Evolutionary conservation across 1,140 invertebrate genomes (phyloP).

Genomic region (Hormaphis cornu): DNA sequence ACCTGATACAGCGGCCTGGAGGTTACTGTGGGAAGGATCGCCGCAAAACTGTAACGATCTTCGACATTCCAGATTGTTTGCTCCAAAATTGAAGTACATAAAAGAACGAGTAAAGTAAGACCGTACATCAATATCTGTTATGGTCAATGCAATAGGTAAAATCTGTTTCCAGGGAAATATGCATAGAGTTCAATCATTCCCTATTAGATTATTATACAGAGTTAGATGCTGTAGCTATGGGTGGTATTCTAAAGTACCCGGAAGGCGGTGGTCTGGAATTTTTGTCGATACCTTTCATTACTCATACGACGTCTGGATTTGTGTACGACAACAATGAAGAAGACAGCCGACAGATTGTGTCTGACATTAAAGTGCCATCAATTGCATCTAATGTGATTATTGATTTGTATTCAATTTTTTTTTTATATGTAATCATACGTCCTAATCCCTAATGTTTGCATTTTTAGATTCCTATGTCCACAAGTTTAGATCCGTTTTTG

Average conservation of each 20-base stretch:
- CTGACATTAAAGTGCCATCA: background rate
- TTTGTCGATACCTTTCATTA: background rate
- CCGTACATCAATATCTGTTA: background rate
- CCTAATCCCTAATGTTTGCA: background rate
- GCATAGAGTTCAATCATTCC: conserved; percentile 76
- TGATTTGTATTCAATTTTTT: background rate
- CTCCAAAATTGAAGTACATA: conserved; percentile 55
- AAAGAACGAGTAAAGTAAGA: conserved; percentile 37
- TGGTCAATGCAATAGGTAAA: background rate
- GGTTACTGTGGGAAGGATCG: conserved; percentile 63
- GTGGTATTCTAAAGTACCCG: conserved; percentile 46
- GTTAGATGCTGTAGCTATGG: conserved; percentile 70
- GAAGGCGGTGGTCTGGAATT: background rate
- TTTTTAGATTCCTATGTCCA: conserved; percentile 10
- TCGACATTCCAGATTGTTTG: conserved; percentile 59
- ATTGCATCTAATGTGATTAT: background rate
- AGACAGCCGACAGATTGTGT: background rate
- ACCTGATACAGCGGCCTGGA: conserved; percentile 52
- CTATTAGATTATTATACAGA: conserved; percentile 77
- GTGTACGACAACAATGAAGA: conserved; percentile 1
- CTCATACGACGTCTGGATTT: background rate
- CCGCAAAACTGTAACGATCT: conserved; percentile 51
- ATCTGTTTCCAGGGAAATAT: conserved; percentile 50
- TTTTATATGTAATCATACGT: background rate
- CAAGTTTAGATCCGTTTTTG: conserved; percentile 23